Evolutionary conservation across 2,888 invertebrate species (phyloP).

Genomic region (Lampropteryx suffumata): DNA sequence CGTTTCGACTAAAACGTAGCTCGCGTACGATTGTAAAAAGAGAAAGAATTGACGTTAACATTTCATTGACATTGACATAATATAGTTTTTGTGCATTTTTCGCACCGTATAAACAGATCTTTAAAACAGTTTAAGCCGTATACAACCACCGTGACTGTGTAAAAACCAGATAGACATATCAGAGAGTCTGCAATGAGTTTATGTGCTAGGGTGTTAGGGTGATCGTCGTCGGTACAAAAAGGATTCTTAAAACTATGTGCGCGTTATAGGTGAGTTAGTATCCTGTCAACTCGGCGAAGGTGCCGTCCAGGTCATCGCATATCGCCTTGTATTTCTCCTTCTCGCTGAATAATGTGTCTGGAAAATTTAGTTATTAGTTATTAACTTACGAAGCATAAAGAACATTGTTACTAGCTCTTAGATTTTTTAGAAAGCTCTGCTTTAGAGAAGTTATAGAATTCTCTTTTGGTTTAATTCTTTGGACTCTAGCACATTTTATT

Average conservation of each 20-base stretch:
- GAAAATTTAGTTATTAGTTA: constrained; percentile 78
- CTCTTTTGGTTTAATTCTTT: constrained; percentile 47
- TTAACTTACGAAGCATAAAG: constrained; percentile 46
- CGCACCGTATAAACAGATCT: too few species aligned
- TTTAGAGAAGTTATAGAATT: constrained; percentile 59
- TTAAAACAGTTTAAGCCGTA: neutral
- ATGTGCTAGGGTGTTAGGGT: constrained; percentile 10
- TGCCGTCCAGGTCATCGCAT: constrained; percentile 98
- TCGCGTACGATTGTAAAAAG: too few species aligned
- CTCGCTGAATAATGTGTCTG: constrained; percentile 92
- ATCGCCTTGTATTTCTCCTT: constrained; percentile 98
- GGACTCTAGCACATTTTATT: constrained; percentile 7
- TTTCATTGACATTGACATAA: too few species aligned
- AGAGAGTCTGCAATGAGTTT: constrained; percentile 7
- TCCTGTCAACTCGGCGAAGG: constrained; percentile 98
- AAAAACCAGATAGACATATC: constrained; percentile 1
- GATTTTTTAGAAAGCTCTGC: constrained; percentile 46
- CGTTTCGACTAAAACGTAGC: too few species aligned
- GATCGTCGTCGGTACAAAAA: constrained; percentile 47
- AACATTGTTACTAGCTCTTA: constrained; percentile 20
- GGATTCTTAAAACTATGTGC: constrained; percentile 68
- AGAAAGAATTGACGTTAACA: too few species aligned
- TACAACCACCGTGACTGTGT: constrained; percentile 4
- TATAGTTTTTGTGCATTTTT: too few species aligned
- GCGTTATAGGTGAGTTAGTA: constrained; percentile 86